Evolutionary conservation across 1,140 invertebrate genomes (phyloP), one percentile per base, ranked within the genome.

Genomic region (Lethrus apterus): DNA sequence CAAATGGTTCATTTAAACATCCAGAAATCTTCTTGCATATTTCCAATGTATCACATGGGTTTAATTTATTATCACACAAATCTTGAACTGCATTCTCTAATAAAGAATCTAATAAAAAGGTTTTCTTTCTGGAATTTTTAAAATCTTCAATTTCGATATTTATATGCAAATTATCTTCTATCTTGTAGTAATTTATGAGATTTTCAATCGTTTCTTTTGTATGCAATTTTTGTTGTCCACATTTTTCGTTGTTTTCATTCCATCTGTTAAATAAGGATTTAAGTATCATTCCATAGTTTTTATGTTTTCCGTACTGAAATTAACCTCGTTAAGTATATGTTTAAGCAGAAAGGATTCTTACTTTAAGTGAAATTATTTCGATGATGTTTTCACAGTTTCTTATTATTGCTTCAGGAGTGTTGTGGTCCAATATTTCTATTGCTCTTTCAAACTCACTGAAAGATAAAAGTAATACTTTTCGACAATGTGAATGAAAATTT

Each of bases 391-490:
- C 31, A 17, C 44, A 35, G 20, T 20, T 35, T 7, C 19, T 11
- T 3, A 34, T 24, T 20, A 49, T 42, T 30, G 46, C 50, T 15
- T 50, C 35, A 2, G 17, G 13, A 7, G 29, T 14, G 19, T 49
- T 50, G 17, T 47, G 26, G 17, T 52, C 46, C 15, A 52, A 17
- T 9, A 55, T 40, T 15, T 26, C 5, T 14, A 52, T 32, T 3
- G 46, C 50, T 20, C 35, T 31, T 11, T 36, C 43, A 9, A 35
- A 47, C 3, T 49, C 31, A 19, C 53, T 52, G 11, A 24, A 34
- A 44, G 18, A 26, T 41, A 24, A 32, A n/a, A 3, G 32, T 29
- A 4, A 52, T 30, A 2, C 33, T 10, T 30, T 48, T 11, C 11
- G 44, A 24, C 32, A 34, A 34, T 34, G 10, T 7, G 13, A 19